phyloP scores from a whole-genome alignment of 2,113 vertebrate species.

The Polypterus senegalus region DNA sequence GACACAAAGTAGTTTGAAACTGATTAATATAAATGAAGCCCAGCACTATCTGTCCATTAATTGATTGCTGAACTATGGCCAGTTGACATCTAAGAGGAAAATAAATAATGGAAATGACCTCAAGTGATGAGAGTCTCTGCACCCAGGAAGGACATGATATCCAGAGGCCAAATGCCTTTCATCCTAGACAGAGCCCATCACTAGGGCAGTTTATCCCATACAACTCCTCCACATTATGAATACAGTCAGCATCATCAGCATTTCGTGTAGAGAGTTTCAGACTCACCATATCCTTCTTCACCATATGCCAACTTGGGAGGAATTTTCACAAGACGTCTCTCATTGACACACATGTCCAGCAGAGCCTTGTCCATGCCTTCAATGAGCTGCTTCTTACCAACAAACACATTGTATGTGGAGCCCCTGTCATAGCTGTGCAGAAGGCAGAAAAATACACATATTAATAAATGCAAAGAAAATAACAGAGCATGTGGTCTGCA shows the following conservation, averaged over 20 bases:
- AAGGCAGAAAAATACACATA: not conserved
- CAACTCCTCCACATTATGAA: not conserved
- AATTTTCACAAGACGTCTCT: constrained; percentile 78
- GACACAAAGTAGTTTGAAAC: too few relatives aligned
- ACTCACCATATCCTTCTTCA: constrained; percentile 71
- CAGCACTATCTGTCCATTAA: too few relatives aligned
- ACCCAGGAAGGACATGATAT: too few relatives aligned
- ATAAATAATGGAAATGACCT: too few relatives aligned
- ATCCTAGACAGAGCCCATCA: too few relatives aligned
- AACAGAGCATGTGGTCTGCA: not conserved
- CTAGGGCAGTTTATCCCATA: not conserved
- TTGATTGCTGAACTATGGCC: too few relatives aligned
- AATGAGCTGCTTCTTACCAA: constrained; percentile 84
- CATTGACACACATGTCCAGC: constrained; percentile 88
- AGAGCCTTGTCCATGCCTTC: constrained; percentile 90
- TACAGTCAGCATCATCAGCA: not conserved
- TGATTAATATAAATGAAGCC: too few relatives aligned
- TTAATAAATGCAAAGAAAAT: not conserved
- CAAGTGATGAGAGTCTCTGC: too few relatives aligned
- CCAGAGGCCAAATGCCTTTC: too few relatives aligned
- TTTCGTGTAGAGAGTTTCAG: too few relatives aligned
- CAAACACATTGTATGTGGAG: constrained; percentile 83
- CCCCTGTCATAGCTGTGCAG: constrained; percentile 78
- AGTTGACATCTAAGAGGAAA: too few relatives aligned
- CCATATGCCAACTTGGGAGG: constrained; percentile 81